Evolutionary conservation across 1,140 invertebrate genomes (phyloP).

Genomic region (Lysiphlebus fabarum): DNA sequence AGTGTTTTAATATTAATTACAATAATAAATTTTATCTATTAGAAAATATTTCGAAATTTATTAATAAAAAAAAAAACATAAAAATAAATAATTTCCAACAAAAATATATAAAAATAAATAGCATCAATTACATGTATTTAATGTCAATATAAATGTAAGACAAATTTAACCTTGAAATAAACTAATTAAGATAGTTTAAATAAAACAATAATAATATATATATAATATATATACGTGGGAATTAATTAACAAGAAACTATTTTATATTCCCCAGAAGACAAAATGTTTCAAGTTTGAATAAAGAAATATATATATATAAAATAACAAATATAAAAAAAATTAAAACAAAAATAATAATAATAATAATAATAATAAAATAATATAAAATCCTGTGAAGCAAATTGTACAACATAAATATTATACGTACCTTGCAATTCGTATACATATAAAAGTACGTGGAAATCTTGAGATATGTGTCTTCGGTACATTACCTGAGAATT

Average conservation of each 20-base stretch:
- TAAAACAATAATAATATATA: conserved; percentile 29
- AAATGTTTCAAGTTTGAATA: not conserved
- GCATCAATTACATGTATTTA: not conserved
- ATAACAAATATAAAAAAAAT: too few relatives aligned
- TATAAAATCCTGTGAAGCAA: conserved; percentile 23
- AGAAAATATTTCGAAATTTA: too few relatives aligned
- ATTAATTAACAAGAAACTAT: conserved; percentile 13
- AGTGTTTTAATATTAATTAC: too few relatives aligned
- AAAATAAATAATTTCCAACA: conserved; percentile 3
- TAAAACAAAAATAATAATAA: not conserved
- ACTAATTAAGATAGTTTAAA: conserved; percentile 32
- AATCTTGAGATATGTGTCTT: conserved; percentile 29
- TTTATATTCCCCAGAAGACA: conserved; percentile 6
- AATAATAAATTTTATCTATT: too few relatives aligned
- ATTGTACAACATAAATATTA: conserved; percentile 31
- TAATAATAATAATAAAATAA: not conserved
- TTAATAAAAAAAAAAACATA: too few relatives aligned
- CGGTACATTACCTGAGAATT: conserved; percentile 28
- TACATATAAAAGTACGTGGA: conserved; percentile 26
- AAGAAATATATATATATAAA: not conserved
- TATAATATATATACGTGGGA: conserved; percentile 25
- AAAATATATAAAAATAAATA: not conserved
- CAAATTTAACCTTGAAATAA: conserved; percentile 11
- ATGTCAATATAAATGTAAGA: not conserved
- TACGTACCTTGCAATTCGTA: conserved; percentile 26